Conservation (phyloP, 2,113 vertebrate species). For the Amphilophus citrinellus region DNA sequence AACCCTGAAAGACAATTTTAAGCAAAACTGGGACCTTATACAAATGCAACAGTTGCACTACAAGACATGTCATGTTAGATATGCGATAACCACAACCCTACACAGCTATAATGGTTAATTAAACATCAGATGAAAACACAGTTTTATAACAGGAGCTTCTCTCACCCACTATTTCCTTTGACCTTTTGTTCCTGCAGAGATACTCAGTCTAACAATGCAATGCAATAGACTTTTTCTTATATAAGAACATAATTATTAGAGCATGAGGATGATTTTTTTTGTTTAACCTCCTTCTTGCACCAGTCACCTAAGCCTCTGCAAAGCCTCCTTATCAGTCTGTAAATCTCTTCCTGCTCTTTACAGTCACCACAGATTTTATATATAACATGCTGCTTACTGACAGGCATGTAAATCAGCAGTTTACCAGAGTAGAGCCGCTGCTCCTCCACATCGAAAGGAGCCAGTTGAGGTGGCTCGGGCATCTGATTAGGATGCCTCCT, state of each 20-base stretch:
- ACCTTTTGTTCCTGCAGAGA: background rate
- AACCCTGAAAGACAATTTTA: background rate
- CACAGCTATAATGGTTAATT: background rate
- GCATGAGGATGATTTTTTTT: background rate
- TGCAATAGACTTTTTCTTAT: background rate
- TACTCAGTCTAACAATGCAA: background rate
- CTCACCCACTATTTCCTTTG: conserved; percentile 23
- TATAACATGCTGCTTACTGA: too few species aligned
- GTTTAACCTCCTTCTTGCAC: background rate
- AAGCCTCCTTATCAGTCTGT: background rate
- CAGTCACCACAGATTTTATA: background rate
- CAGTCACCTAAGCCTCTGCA: background rate
- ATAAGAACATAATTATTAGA: background rate
- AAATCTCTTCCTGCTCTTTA: background rate
- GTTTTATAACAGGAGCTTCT: background rate
- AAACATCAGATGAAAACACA: background rate
- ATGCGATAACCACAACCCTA: background rate
- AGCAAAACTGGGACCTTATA: background rate
- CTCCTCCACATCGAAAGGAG: too few species aligned
- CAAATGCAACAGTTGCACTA: background rate
- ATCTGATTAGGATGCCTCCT: too few species aligned
- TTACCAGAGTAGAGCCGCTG: too few species aligned
- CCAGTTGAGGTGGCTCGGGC: too few species aligned
- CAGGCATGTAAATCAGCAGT: too few species aligned
- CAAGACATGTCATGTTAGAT: background rate